A percentile compares a stretch with the other conserved stretches of the same genome.
phyloP scores from a whole-genome alignment of 2,888 invertebrate species.

The Pimpla rufipes region DNA sequence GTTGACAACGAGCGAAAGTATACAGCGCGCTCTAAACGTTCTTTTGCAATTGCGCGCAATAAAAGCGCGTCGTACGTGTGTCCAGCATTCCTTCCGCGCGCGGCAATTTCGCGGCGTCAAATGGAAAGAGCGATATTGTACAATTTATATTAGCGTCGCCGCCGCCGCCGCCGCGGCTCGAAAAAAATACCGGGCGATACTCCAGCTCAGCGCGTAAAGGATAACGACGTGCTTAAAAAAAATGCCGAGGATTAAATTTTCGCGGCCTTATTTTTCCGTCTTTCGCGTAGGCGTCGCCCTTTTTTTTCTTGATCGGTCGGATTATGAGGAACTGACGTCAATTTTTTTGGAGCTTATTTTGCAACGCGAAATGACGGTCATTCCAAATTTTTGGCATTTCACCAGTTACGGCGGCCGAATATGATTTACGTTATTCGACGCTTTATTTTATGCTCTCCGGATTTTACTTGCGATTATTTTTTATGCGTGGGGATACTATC shows the following conservation, averaged over 20 bases:
- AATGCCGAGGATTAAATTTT: neutral
- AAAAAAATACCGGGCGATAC: neutral
- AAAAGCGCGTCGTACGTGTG: neutral
- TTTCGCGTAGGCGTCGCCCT: too few species aligned
- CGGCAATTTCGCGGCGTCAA: conserved; percentile 21
- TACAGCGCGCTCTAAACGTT: conserved; percentile 19
- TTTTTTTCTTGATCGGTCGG: too few species aligned
- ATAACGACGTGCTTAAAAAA: neutral
- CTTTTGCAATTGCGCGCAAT: conserved; percentile 51
- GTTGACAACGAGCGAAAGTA: conserved; percentile 49
- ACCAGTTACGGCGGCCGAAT: too few species aligned
- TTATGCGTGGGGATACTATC: too few species aligned
- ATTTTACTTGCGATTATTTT: too few species aligned
- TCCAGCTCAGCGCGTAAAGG: neutral
- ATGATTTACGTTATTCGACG: too few species aligned
- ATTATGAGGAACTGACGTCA: too few species aligned
- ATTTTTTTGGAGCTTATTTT: too few species aligned
- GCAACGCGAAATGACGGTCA: too few species aligned
- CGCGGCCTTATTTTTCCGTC: neutral
- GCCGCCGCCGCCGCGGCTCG: neutral
- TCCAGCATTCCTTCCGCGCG: conserved; percentile 11
- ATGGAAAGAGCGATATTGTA: conserved; percentile 1
- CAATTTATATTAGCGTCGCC: neutral
- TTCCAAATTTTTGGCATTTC: too few species aligned
- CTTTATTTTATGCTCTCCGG: too few species aligned